These are phyloP conservation scores for Phaonia tiefii DNA, from an alignment of 2,888 invertebrate species.

Conservation along the genomic window DNA sequence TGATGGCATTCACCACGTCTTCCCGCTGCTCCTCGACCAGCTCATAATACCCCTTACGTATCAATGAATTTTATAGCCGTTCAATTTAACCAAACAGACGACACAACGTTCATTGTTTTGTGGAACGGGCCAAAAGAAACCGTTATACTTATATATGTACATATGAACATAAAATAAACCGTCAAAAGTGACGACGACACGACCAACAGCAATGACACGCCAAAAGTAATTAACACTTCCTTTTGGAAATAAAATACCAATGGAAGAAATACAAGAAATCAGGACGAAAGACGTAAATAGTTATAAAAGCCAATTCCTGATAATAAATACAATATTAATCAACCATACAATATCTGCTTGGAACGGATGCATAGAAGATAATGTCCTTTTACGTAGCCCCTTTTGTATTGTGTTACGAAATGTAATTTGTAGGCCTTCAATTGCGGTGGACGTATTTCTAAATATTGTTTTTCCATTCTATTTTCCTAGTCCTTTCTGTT, in stretches of 20 bases:
- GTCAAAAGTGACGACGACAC: conserved; percentile 15
- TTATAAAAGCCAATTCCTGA: conserved; percentile 6
- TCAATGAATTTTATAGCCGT: conserved; percentile 52
- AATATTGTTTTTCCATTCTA: too few species aligned
- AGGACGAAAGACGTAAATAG: conserved; percentile 19
- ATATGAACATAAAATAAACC: not conserved
- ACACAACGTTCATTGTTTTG: conserved; percentile 1
- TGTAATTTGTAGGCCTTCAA: conserved; percentile 48
- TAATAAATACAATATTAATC: conserved; percentile 40
- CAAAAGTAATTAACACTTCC: conserved; percentile 62
- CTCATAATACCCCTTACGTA: conserved; percentile 6
- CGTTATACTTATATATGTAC: too few species aligned
- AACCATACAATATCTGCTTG: not conserved
- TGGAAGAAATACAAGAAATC: conserved; percentile 1
- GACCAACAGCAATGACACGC: conserved; percentile 13
- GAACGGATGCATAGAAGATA: too few species aligned
- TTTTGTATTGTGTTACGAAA: not conserved
- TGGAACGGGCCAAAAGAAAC: conserved; percentile 28
- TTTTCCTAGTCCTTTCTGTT: not conserved
- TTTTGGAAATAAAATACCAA: conserved; percentile 38
- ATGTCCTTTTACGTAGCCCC: not conserved
- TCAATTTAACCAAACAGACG: conserved; percentile 8
- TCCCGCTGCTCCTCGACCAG: not conserved
- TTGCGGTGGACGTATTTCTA: conserved; percentile 54
- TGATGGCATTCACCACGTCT: not conserved